phyloP scores from a whole-genome alignment of 2,113 vertebrate species.

The Carettochelys insculpta region DNA sequence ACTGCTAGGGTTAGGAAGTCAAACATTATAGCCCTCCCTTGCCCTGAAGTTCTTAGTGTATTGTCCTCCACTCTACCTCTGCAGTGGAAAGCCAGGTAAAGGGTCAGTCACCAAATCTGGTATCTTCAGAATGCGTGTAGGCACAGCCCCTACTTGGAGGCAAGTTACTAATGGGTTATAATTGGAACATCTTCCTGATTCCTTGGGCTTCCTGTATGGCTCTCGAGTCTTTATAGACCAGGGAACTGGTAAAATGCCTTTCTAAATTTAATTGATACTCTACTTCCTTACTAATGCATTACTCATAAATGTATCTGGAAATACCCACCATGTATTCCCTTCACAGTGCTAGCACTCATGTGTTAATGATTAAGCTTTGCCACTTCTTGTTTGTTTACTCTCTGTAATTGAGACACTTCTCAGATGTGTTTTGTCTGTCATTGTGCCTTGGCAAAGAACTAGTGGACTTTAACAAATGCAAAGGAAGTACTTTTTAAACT shows the following conservation, averaged over 20 bases:
- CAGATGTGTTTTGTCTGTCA: no score
- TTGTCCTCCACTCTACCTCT: no score
- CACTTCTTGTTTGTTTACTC: not conserved
- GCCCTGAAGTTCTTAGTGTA: no score
- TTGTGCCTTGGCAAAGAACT: not conserved
- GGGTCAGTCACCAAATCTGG: no score
- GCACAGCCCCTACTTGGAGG: not conserved
- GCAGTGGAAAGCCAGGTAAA: no score
- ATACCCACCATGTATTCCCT: accelerated
- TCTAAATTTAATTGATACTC: not conserved
- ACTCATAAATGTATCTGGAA: not conserved
- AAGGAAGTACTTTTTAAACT: not conserved
- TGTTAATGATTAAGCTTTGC: not conserved
- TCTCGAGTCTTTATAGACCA: no score
- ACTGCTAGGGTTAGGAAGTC: no score
- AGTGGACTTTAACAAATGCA: not conserved
- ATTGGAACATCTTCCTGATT: not conserved
- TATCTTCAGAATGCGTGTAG: no score
- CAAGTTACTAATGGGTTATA: not conserved
- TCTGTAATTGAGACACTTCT: not conserved
- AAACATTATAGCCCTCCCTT: no score
- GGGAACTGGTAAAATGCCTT: not conserved
- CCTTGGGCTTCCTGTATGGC: no score
- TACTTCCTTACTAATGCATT: not conserved
- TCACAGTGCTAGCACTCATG: no score